These are phyloP conservation scores for Oxystoma pomonae DNA, from an alignment of 2,888 invertebrate species.

Conservation along the genomic window DNA sequence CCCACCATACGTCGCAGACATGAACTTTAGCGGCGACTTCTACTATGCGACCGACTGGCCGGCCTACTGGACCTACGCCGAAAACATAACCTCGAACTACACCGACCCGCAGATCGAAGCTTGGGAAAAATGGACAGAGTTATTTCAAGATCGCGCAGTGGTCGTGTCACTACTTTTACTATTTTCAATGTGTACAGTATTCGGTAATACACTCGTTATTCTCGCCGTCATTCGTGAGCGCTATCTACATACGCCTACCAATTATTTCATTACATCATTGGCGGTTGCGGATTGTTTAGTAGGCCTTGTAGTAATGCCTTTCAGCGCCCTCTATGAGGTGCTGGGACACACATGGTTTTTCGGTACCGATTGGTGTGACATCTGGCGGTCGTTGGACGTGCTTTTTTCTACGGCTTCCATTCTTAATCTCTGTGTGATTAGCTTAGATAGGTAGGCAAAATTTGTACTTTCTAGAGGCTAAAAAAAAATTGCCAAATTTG, in stretches of 20 bases:
- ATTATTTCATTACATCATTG: conserved; percentile 94
- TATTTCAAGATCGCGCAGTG: conserved; percentile 67
- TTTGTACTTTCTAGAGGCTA: no score
- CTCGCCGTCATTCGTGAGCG: conserved; percentile 88
- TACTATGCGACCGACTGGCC: conserved; percentile 23
- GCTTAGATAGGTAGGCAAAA: no score
- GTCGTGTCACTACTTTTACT: conserved; percentile 77
- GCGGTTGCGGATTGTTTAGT: conserved; percentile 96
- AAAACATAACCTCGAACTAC: conserved; percentile 28
- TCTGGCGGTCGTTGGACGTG: conserved; percentile 96
- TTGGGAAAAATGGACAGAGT: conserved; percentile 49
- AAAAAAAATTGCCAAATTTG: no score
- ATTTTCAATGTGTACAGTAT: conserved; percentile 89
- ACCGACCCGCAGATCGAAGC: conserved; percentile 41
- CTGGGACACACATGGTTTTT: conserved; percentile 91
- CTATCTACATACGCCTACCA: conserved; percentile 94
- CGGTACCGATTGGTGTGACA: conserved; percentile 94
- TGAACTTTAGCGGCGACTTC: conserved; percentile 34
- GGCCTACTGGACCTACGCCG: conserved; percentile 10
- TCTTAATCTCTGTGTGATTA: conserved; percentile 94
- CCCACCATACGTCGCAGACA: conserved; percentile 9
- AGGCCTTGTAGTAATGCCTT: conserved; percentile 97
- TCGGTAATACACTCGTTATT: conserved; percentile 93
- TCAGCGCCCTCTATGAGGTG: conserved; percentile 87
- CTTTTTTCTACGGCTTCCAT: conserved; percentile 97